Evolutionary conservation across 2,113 vertebrate genomes (phyloP).

Genomic region (Felis chaus): DNA sequence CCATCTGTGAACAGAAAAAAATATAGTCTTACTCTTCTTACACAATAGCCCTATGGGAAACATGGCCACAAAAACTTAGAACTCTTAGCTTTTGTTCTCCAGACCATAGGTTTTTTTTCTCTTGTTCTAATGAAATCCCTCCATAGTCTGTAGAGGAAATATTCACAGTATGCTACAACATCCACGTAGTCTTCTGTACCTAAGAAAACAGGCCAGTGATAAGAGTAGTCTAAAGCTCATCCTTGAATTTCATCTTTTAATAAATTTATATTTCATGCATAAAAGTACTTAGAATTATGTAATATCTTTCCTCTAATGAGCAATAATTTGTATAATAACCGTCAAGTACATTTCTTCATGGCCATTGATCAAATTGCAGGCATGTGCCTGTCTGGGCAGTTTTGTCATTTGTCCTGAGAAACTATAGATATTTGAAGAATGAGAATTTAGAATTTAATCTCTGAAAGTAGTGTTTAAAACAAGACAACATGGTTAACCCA

Average conservation of each 20-base stretch:
- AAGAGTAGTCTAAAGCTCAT: slow-evolving; percentile 52
- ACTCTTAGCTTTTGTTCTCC: slow-evolving; percentile 74
- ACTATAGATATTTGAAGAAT: slow-evolving; percentile 22
- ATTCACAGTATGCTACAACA: slow-evolving; percentile 61
- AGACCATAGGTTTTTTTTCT: slow-evolving; percentile 63
- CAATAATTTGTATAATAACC: slow-evolving; percentile 21
- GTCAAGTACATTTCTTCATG: slow-evolving; percentile 24
- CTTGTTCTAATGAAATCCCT: slow-evolving; percentile 66
- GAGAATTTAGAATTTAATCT: slow-evolving; percentile 42
- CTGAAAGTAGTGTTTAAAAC: slow-evolving; percentile 36
- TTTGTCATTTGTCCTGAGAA: slow-evolving; percentile 40
- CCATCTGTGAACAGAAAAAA: slow-evolving; percentile 70
- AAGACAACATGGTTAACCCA: not conserved
- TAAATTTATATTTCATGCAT: slow-evolving; percentile 52
- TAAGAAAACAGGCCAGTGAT: slow-evolving; percentile 32
- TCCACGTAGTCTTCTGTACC: slow-evolving; percentile 62
- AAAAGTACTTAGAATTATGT: slow-evolving; percentile 29
- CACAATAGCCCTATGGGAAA: slow-evolving; percentile 77
- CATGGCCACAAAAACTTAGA: slow-evolving; percentile 69
- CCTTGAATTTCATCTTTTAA: slow-evolving; percentile 50
- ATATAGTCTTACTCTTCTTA: slow-evolving; percentile 74
- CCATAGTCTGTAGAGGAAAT: slow-evolving; percentile 63
- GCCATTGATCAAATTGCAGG: slow-evolving; percentile 37
- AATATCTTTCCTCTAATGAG: slow-evolving; percentile 4
- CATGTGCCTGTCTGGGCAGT: slow-evolving; percentile 12